Evolutionary conservation across 2,113 vertebrate genomes (phyloP), one percentile per base, ranked within the genome.

Genomic region (Forbesichthys papilliferus): DNA sequence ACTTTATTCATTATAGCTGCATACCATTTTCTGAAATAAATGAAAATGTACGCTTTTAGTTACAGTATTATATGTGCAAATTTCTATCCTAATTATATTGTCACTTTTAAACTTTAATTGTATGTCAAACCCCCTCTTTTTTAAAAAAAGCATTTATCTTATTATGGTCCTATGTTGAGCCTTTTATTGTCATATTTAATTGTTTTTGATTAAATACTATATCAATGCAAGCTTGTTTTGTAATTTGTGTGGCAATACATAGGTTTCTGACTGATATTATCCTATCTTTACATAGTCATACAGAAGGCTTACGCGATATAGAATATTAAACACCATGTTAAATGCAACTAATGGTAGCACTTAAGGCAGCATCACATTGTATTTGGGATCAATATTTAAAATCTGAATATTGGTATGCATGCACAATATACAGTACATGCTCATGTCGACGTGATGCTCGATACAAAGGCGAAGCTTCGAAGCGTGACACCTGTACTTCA

Each of bases 1-100:
- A 89, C 75, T 84, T 67, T 86, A 82, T 93, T 84, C 87, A 90
- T 86, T 85, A 87, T 86, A 91, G 91, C 93, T 93, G 92, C 92
- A 91, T 90, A 92, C 91, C 74, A 71, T 81, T 71, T 85, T 68
- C 34, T 60, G 56, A 63, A 52, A 90, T 83, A 82, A 87, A 84
- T 81, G 75, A 85, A 86, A 83, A 75, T 66, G 79, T 87, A 88
- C 78, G 87, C 81, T 92, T 91, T 79, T 86, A 90, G 86, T 83
- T 84, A 90, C 88, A 88, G 83, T 76, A 51, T 64, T 60, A 71
- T 89, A 87, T 86, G 91, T 87, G 89, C 65, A 80, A 86, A 46
- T 48, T 85, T 12, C 48, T 49, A 10, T 49, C 12, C 64, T 81
- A 69, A 49, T 36, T 34, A 77, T 74, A 54, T 48, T 82, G 79